These are phyloP conservation scores for Ellobius talpinus DNA, from an alignment of 2,113 vertebrate genomes.

Conservation along the genomic window DNA sequence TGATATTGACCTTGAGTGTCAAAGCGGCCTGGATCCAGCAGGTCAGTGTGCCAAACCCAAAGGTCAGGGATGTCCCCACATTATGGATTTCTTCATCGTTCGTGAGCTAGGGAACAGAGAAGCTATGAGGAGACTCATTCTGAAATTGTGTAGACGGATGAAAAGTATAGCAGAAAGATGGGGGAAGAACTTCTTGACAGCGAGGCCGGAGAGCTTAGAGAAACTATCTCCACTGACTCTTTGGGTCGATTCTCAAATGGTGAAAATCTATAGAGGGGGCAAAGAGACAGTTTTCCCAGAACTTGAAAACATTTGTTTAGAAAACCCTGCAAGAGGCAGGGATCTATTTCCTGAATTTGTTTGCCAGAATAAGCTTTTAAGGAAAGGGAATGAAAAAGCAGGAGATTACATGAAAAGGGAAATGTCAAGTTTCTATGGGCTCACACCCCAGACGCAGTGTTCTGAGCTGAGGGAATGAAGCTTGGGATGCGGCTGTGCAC, in stretches of 20 bases:
- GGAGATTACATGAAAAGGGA: not conserved
- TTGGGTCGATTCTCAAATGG: not conserved
- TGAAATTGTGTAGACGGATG: not conserved
- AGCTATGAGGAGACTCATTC: not conserved
- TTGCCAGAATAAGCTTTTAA: slow-evolving; percentile 52
- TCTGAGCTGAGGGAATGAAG: slow-evolving; percentile 1
- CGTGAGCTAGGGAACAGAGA: slow-evolving; percentile 87
- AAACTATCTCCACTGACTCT: not conserved
- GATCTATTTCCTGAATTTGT: slow-evolving; percentile 3
- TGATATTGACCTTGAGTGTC: slow-evolving; percentile 93
- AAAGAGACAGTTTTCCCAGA: not conserved
- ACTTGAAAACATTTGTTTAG: slow-evolving; percentile 3
- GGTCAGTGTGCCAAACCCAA: slow-evolving; percentile 92
- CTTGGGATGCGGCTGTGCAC: not conserved
- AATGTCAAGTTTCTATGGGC: slow-evolving; percentile 32
- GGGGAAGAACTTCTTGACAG: not conserved
- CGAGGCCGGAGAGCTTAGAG: not conserved
- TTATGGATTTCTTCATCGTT: slow-evolving; percentile 90
- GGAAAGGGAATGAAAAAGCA: slow-evolving; percentile 37
- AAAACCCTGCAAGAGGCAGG: not conserved
- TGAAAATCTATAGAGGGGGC: not conserved
- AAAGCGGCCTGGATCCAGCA: slow-evolving; percentile 95
- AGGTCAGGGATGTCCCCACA: slow-evolving; percentile 90
- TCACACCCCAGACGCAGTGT: not conserved
- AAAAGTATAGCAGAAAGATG: not conserved